Evolutionary conservation across 2,797 vertebrate species (phyloP).

Genomic region (Cheirogaleus major): DNA sequence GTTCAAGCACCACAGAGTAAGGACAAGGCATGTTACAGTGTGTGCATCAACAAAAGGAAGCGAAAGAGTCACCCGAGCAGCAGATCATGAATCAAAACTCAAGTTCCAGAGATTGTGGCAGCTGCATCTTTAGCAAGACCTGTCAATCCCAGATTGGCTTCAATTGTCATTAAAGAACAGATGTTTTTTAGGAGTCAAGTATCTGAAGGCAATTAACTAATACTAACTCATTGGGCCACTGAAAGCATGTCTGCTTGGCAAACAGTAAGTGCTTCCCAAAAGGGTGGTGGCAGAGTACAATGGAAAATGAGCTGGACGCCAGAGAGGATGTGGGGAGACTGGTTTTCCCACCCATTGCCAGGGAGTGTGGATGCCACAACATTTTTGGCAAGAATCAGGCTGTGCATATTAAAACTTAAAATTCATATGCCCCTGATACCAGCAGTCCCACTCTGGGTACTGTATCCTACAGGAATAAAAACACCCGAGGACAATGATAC

Average conservation of each 20-base stretch:
- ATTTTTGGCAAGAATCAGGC: slow-evolving; percentile 42
- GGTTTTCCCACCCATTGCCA: not conserved
- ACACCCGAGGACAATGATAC: fast-evolving
- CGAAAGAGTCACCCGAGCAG: not conserved
- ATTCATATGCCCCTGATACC: not conserved
- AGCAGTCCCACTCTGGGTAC: not conserved
- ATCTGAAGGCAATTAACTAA: slow-evolving; percentile 42
- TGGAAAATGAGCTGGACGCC: not conserved
- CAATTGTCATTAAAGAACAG: slow-evolving; percentile 26
- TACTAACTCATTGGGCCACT: not conserved
- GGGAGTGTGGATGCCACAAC: not conserved
- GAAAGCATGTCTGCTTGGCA: not conserved
- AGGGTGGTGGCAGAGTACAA: not conserved
- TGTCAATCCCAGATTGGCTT: not conserved
- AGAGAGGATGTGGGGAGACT: not conserved
- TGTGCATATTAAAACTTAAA: not conserved
- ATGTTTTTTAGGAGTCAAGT: not conserved
- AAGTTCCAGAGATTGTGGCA: not conserved
- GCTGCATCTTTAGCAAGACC: not conserved
- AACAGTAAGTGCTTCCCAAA: slow-evolving; percentile 5
- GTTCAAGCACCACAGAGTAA: not conserved
- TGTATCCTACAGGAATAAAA: not conserved
- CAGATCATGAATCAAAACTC: not conserved
- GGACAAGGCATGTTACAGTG: not conserved
- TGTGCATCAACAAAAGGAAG: not conserved